Base-by-base conservation (phyloP, 1,140 invertebrate species). In the Dufourea novaeangliae region DNA sequence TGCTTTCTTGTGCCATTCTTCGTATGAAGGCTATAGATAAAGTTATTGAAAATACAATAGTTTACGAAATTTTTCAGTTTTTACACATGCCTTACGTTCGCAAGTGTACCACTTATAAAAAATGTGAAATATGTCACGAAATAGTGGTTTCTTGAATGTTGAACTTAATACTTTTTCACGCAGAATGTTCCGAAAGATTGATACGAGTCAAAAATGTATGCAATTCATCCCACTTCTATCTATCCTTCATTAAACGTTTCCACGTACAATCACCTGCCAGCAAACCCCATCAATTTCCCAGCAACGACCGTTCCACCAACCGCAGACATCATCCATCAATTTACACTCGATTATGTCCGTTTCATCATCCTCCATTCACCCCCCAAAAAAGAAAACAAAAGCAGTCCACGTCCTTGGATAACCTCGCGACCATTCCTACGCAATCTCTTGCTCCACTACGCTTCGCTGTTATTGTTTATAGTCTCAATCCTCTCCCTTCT, bases 381-480 rank as follows among this genome's bases (percentile, higher is more conserved):
- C n/a, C 7, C 32, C 34, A 1, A 62, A 62, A 62, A 61, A n/a
- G 20, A 50, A 50, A 7, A 50, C 8, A n/a, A n/a, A 25, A 25
- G 20, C 6, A 17, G 37, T 25, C 34, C 11, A 1, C 22, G 34
- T 5, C 11, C 59, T n/a, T 12, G n/a, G 59, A 39, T 62, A 62
- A 62, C 59, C 59, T 25, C 2, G 59, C 59, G 34, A 39, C 2
- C 59, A 32, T 61, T 62, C 11, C 34, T 37, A 37, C 41, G 34
- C 59, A 62, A 62, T 62, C 59, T 62, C 59, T 62, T 34, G 59
- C 8, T 22, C 34, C 59, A 25, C n/a, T 62, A 62, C 59, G 34
- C 59, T 20, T 11, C 39, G 32, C 17, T 14, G 63, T 68, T 41
- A 44, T 68, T 74, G 62, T 67, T 74, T 67, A 74, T 32, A 46